These are phyloP conservation scores for Rattus rattus DNA, from an alignment of 2,113 vertebrate genomes.

Conservation along the genomic window DNA sequence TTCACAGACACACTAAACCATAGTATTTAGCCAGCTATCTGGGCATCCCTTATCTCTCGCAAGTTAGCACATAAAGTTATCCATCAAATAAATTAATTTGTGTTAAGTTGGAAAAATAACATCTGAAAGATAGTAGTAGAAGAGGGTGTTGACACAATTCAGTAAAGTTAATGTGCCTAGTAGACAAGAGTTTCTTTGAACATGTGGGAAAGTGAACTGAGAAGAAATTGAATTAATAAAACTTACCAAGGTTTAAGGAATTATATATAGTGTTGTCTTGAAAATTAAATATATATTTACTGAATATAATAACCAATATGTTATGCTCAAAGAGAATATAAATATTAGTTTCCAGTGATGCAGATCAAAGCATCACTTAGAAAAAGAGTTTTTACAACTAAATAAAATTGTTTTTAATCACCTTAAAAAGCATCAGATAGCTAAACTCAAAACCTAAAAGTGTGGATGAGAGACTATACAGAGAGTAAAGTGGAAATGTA, in stretches of 20 bases:
- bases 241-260: constrained; percentile 16
- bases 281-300: constrained; percentile 49
- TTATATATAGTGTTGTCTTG: constrained; percentile 10
- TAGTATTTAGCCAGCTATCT: neutral
- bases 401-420: constrained; percentile 49
- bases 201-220: neutral
- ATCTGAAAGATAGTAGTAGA: neutral
- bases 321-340: constrained; percentile 25
- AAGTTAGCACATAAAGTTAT: neutral
- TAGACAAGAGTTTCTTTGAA: constrained; percentile 43
- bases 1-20: neutral
- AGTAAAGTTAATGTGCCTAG: neutral
- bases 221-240: constrained; percentile 32
- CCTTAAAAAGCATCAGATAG: constrained; percentile 47
- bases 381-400: neutral
- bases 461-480: neutral
- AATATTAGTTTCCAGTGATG: constrained; percentile 37
- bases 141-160: neutral
- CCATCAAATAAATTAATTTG: neutral
- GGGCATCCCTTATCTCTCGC: neutral
- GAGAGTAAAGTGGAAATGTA: neutral
- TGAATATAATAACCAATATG: constrained; percentile 21
- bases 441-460: constrained; percentile 9
- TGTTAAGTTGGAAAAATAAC: constrained; percentile 21
- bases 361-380: constrained; percentile 29